Evolutionary conservation across 2,888 invertebrate genomes (phyloP).

Genomic region (Tyria jacobaeae): DNA sequence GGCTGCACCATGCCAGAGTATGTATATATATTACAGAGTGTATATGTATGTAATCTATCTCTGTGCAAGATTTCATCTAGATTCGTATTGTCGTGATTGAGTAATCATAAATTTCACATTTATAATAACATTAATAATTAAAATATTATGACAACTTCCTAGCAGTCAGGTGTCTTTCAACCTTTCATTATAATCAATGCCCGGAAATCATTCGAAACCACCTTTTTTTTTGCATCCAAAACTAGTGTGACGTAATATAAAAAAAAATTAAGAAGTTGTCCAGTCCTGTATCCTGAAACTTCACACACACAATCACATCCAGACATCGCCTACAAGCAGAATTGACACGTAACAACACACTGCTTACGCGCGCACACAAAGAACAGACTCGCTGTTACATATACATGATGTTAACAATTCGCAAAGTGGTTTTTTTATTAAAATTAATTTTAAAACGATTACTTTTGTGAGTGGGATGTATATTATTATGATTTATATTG

Average conservation of each 20-base stretch:
- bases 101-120: too few relatives aligned
- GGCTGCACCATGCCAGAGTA: too few relatives aligned
- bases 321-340: conserved; percentile 45
- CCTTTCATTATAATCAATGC: neutral
- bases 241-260: conserved; percentile 25
- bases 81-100: too few relatives aligned
- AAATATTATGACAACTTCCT: too few relatives aligned
- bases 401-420: conserved; percentile 18
- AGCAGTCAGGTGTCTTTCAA: neutral
- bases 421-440: conserved; percentile 14
- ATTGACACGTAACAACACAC: conserved; percentile 9
- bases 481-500: conserved; percentile 20
- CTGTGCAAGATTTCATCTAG: too few relatives aligned
- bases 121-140: too few relatives aligned
- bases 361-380: conserved; percentile 24
- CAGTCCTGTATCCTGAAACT: conserved; percentile 42
- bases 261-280: conserved; percentile 29
- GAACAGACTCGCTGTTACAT: conserved; percentile 9
- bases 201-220: neutral
- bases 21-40: too few relatives aligned
- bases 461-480: conserved; percentile 17
- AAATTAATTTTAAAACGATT: conserved; percentile 23
- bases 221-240: neutral
- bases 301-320: conserved; percentile 34
- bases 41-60: too few relatives aligned